phyloP scores from a whole-genome alignment of 2,113 vertebrate species.

The Nerophis ophidion region DNA sequence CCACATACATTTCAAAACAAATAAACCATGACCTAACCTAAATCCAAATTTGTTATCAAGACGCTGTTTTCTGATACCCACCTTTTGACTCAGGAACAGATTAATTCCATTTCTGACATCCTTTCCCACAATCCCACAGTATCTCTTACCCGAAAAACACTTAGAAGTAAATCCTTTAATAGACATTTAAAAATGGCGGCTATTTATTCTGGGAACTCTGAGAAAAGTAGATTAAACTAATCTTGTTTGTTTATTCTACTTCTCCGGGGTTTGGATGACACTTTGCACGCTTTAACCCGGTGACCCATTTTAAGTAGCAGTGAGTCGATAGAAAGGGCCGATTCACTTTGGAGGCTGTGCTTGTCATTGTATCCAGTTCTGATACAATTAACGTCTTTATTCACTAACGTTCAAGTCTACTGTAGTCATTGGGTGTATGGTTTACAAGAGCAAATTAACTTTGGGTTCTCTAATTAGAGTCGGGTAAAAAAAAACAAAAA shows the following conservation, averaged over 20 bases:
- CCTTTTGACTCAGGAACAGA: neutral
- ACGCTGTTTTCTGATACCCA: too few species aligned
- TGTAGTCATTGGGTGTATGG: too few species aligned
- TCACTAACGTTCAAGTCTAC: too few species aligned
- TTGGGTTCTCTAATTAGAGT: too few species aligned
- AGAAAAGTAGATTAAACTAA: conserved; percentile 32
- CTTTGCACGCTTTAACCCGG: conserved; percentile 19
- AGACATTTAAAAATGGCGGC: conserved; percentile 12
- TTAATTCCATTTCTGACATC: conserved; percentile 32
- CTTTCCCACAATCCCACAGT: conserved; percentile 20
- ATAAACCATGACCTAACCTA: too few species aligned
- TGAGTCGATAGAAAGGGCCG: neutral
- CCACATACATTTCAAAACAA: too few species aligned
- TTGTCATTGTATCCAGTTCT: neutral
- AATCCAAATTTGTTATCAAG: too few species aligned
- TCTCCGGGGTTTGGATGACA: conserved; percentile 18
- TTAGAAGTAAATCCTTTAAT: conserved; percentile 16
- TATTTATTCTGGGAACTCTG: conserved; percentile 9
- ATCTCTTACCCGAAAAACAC: conserved; percentile 7
- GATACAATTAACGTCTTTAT: too few species aligned
- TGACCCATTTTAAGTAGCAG: conserved; percentile 30
- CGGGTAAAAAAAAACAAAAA: too few species aligned
- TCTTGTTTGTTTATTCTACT: conserved; percentile 28
- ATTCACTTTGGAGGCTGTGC: neutral
- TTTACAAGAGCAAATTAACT: too few species aligned